Base-by-base conservation (phyloP, 2,888 invertebrate species). In the Dicyrtomina minuta region DNA sequence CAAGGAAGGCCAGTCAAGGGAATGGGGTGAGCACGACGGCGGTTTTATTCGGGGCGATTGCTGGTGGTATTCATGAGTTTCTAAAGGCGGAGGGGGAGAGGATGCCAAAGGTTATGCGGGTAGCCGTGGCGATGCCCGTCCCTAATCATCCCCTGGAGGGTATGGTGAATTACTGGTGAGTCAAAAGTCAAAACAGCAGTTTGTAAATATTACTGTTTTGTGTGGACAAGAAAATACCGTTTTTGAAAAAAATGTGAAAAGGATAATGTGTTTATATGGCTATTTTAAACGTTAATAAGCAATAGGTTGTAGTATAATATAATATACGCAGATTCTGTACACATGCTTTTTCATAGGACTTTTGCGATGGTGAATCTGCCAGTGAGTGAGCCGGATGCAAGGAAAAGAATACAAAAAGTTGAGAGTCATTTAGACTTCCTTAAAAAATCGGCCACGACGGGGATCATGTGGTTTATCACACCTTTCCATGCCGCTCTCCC, bases 101-200 rank as follows among this genome's bases (percentile, higher is more conserved):
- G 3, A 55, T 55, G 2, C 55, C 55, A 2, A 55, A 55, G 27
- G 13, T 55, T 24, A 55, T 55, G 55, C 24, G 55, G 26, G 13
- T 55, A 8, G 55, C 8, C 10, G 55, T 55, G 15, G 55, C 55
- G 6, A 55, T 55, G 55, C 55, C 55, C 13, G 55, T 55, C 2
- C 55, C 55, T 1, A 55, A 55, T 55, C 55, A 55, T 27, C 55
- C 55, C 2, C 2, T 55, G 26, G 55, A 26, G 3, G 55, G 55
- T 15, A 55, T 55, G 55, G 55, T 55, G 3, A 55, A 55, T 26
- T 22, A 55, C 27, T 55, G 55, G 53, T 22, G 24, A 53, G 24
- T 4, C 6, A 8, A n/a, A 6, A 49, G 49, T 43, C 13, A 12
- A n/a, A n/a, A n/a, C n/a, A n/a, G n/a, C n/a, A n/a, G n/a, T n/a